A percentile compares a stretch with the other conserved stretches of the same genome.
Evolutionary conservation across 2,888 invertebrate genomes (phyloP).

Genomic region (Melieria omissa): DNA sequence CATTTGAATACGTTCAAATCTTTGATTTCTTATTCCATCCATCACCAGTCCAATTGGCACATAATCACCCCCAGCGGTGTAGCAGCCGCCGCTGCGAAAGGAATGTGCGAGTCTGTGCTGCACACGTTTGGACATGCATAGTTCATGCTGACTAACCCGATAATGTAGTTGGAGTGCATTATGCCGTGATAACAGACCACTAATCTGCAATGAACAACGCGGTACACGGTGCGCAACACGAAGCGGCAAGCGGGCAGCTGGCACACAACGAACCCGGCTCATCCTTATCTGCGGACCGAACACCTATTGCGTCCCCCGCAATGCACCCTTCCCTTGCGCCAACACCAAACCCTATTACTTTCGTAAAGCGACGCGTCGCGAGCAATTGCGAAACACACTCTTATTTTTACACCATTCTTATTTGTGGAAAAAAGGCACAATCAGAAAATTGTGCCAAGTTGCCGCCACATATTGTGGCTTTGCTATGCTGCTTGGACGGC

Average conservation of each 20-base stretch:
- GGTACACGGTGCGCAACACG: conserved; percentile 35
- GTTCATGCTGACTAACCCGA: not conserved
- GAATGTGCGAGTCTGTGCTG: not conserved
- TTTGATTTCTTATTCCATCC: too few species aligned
- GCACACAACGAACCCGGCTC: conserved; percentile 46
- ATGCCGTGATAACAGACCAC: conserved; percentile 50
- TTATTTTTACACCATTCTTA: too few species aligned
- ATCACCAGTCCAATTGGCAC: not conserved
- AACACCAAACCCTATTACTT: too few species aligned
- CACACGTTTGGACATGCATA: not conserved
- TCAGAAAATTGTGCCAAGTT: too few species aligned
- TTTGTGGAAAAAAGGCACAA: too few species aligned
- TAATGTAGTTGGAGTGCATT: conserved; percentile 44
- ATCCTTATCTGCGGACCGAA: conserved; percentile 53
- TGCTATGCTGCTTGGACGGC: not conserved
- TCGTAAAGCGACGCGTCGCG: too few species aligned
- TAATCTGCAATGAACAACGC: conserved; percentile 47
- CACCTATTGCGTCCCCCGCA: conserved; percentile 41
- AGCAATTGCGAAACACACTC: too few species aligned
- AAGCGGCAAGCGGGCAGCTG: conserved; percentile 41
- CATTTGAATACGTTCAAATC: too few species aligned
- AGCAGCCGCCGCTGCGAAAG: not conserved
- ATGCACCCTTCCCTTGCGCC: conserved; percentile 28
- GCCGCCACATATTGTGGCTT: too few species aligned
- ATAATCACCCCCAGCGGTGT: not conserved